Base-by-base conservation (phyloP, 2,113 vertebrate genomes). In the Aegypius monachus region DNA sequence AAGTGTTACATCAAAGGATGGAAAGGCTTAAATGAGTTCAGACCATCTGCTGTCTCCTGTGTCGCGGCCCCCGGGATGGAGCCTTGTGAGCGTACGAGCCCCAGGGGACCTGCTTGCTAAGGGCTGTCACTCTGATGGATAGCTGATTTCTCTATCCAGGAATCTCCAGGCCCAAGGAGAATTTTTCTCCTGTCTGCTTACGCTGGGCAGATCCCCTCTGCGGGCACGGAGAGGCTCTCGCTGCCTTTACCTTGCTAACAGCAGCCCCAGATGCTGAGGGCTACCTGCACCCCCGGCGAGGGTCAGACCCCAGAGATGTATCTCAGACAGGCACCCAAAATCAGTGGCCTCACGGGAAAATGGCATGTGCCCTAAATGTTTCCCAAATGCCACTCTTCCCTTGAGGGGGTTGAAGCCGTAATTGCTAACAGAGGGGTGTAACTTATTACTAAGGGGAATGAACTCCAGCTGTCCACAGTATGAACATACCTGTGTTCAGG, bases 21-120 rank as follows among this genome's bases (percentile, higher is more conserved):
- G 83, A 74, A 96, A 84, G 84, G 89, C 81, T 96, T 71, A 84
- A 93, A 89, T 63, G 93, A 91, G 93, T 81, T 84, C 87, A 93
- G 81, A 70, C 78, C 96, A 93, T 95, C 96, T 96, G 92, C 86
- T 73, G 73, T 31, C 91, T 81, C 88, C 82, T 5, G 31, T 90
- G 96, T 93, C 38, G 19, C 3, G 6, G 85, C 92, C 93, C 92
- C 94, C 3, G 11, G 88, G 65, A 22, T 38, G 48, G 73, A 67
- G 80, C 38, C 48, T 78, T 31, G 43, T 0, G 8, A 75, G 85
- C 12, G 0, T 55, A 91, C 0, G 45, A 93, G 95, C 90, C 95
- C 83, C 4, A 0, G 38, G 91, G 86, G 88, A 93, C 43, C 70
- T 13, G 22, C 86, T 56, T 50, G 38, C 93, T 29, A 12, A 86